These are phyloP conservation scores for Chloroclystis v-ata DNA, from an alignment of 2,888 invertebrate species.

Conservation along the genomic window DNA sequence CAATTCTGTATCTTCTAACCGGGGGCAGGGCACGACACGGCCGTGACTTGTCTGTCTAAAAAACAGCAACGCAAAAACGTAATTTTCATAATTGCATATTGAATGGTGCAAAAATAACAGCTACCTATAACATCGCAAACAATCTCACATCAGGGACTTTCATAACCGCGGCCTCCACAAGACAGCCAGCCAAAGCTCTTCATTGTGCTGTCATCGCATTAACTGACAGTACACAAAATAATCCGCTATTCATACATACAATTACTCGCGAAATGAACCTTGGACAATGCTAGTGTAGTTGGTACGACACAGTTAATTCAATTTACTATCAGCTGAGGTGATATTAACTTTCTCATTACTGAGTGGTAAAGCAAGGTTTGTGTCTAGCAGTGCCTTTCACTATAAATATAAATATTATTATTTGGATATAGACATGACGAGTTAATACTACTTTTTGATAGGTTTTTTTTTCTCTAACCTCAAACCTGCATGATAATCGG, in stretches of 20 bases:
- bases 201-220: slow-evolving; percentile 72
- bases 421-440: too few species aligned
- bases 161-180: slow-evolving; percentile 46
- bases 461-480: too few species aligned
- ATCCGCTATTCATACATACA: slow-evolving; percentile 67
- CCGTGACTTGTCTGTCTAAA: background rate
- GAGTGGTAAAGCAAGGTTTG: background rate
- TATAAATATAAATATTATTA: too few species aligned
- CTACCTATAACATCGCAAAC: slow-evolving; percentile 27
- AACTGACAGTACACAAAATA: slow-evolving; percentile 74
- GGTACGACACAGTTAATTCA: slow-evolving; percentile 54
- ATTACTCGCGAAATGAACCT: slow-evolving; percentile 60
- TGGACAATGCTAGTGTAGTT: slow-evolving; percentile 53
- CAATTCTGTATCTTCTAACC: too few species aligned
- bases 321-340: slow-evolving; percentile 42
- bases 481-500: too few species aligned
- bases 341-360: background rate
- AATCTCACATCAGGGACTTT: slow-evolving; percentile 47
- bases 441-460: too few species aligned
- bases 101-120: slow-evolving; percentile 19
- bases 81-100: slow-evolving; percentile 12
- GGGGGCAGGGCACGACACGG: too few species aligned
- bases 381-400: background rate
- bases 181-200: slow-evolving; percentile 59
- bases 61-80: slow-evolving; percentile 4